Evolutionary conservation across 2,113 vertebrate species (phyloP), one percentile per base, ranked within the genome.

Genomic region (Dissostichus mawsoni): DNA sequence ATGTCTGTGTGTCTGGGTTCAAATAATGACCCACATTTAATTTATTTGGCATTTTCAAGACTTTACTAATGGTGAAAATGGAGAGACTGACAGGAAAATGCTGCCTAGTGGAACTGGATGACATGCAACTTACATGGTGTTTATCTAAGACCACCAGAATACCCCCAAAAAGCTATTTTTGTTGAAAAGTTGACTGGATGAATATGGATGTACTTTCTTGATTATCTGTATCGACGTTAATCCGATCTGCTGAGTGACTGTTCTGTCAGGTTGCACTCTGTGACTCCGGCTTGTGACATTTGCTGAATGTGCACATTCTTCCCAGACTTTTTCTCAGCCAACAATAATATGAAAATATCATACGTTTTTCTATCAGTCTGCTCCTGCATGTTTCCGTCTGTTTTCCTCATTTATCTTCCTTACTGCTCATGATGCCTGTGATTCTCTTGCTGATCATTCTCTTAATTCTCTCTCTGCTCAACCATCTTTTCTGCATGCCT

Each of bases 231-330:
- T 7, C 20, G 62, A 66, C 53, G 65, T 67, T 2, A 65, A 63
- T 67, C 17, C 23, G 52, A 36, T 17, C 50, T 29, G 67, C 51
- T 51, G 59, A 71, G 51, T 13, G 16, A 5, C 29, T 70, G 14
- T 8, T 12, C 51, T 20, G 47, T 47, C 82, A 80, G 61, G 68
- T 69, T 68, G 65, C 74, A 61, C 83, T 72, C 82, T 3, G 36
- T 78, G 84, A 89, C 77, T 89, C 82, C 17, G 9, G 59, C 58
- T 33, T 14, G 55, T 56, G 80, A 72, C 58, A 67, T 83, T 14
- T 81, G 90, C 85, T 90, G 86, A 90, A 36, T 76, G 3, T 25
- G 87, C 89, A 85, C 90, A 89, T 91, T 92, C 75, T 77, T 87
- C 70, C 5, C 45, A 55, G 62, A 74, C 81, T 77, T 69, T 29